Evolutionary conservation across 1,140 invertebrate species (phyloP), one percentile per base, ranked within the genome.

Genomic region (Ruditapes philippinarum): DNA sequence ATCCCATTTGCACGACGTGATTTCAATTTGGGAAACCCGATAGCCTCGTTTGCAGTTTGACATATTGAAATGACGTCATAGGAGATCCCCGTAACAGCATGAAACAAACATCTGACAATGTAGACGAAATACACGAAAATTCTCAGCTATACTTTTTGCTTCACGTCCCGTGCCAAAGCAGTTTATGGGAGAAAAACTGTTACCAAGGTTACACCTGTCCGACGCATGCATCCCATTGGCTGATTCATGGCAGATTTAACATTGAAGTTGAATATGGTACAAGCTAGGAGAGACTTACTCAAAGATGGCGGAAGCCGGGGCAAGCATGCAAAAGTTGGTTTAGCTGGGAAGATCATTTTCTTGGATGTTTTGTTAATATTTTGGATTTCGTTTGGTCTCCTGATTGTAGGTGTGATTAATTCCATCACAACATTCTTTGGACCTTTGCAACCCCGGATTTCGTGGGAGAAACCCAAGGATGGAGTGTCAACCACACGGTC

Each of bases 251-350:
- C 94, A 89, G 94, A 95, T 94, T 91, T 95, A 91, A 95, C 94
- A 84, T 81, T 93, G 70, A 90, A 95, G 98, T 98, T 99, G 95
- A 96, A n/a, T 96, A 96, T 96, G 96, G 97, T 97, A 97, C 97
- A 94, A 94, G 92, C 92, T 96, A 42, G 93, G 93, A 92, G 95
- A 95, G 94, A 95, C 97, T 97, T 97, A 97, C 97, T 97, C 96
- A 97, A 97, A 97, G 96, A 98, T 98, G 97, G 97, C 97, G 96
- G 98, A 98, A 78, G 89, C 90, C 83, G 91, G 88, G 65, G 89
- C 90, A 62, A 90, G 88, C 91, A 91, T 91, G 92, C 94, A 93
- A 87, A n/a, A 88, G 90, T 78, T 89, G 92, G 78, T 92, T 95
- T 83, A 93, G 89, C 80, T 94, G 92, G 90, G 89, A 93, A 86